Base-by-base conservation (phyloP, 2,888 invertebrate genomes). In the Trachelus troglodyta region DNA sequence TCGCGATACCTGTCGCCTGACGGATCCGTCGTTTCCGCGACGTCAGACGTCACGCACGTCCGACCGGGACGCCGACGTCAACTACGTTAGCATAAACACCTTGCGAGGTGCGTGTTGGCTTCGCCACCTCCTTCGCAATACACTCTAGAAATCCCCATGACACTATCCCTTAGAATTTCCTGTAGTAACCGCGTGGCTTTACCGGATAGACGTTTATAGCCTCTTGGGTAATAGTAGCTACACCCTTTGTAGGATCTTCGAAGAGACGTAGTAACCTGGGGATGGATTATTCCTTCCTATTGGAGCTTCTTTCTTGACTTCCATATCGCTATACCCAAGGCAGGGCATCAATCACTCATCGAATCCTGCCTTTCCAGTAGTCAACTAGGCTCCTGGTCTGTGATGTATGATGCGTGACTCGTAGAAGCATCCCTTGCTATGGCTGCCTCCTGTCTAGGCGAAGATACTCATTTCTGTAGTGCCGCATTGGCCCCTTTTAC, bases 31-130 rank as follows among this genome's bases (percentile, higher is more conserved):
- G 31, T 71, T 71, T 71, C 71, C 33, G 71, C 71, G 71, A 34
- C 71, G 34, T 34, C 31, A 1, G 71, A 69, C 69, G 69, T 69
- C 77, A 77, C 77, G 77, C 77, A 77, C 69, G 11, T 76, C 69
- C 77, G 40, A 40, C 40, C 40, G 40, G 23, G 23, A 40, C 40
- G 40, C 23, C 69, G 77, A 77, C 77, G 77, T 75, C 77, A 74
- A 37, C 69, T 11, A n/a, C 69, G 77, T 75, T 77, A 73, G 74
- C 77, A 77, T 77, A 77, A 77, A 77, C 77, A 77, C 73, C 77
- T 74, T 69, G 77, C 23, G 11, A 56, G 77, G 31, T 56, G 15
- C 56, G 56, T 56, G 56, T 9, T 15, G 56, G 9, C 56, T 56
- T 56, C 23, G 9, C 9, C 6, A 40, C 15, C 2, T 40, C 6